phyloP scores from a whole-genome alignment of 2,888 invertebrate species.

The Acanthococcus lagerstroemiae region DNA sequence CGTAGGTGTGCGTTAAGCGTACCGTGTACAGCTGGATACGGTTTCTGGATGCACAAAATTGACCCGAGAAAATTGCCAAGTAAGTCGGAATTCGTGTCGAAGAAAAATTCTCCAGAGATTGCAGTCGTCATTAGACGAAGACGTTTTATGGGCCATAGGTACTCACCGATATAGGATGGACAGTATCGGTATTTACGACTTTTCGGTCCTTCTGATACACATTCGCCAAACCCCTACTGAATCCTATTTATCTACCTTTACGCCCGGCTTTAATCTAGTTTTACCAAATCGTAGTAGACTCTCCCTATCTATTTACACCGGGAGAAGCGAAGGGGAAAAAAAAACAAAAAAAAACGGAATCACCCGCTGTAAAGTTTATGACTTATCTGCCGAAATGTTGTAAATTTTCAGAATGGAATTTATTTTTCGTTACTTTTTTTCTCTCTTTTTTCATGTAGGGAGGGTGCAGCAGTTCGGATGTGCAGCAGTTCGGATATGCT shows the following conservation, averaged over 20 bases:
- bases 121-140: conserved; percentile 21
- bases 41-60: too few species aligned
- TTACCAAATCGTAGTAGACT: not conserved
- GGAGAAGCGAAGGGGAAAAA: too few species aligned
- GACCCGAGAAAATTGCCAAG: conserved; percentile 8
- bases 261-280: conserved; percentile 19
- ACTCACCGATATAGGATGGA: conserved; percentile 14
- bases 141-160: conserved; percentile 23
- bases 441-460: not conserved
- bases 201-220: not conserved
- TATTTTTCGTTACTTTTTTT: not conserved
- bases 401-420: not conserved
- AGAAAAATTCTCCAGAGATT: conserved; percentile 19
- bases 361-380: conserved; percentile 26
- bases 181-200: conserved; percentile 24
- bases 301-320: conserved; percentile 1
- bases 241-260: conserved; percentile 16
- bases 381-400: conserved; percentile 3
- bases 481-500: not conserved
- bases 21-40: too few species aligned
- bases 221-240: conserved; percentile 2
- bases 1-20: too few species aligned
- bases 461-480: not conserved
- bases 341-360: too few species aligned
- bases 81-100: conserved; percentile 19